Percentiles rank a stretch among this genome's conserved stretches.
phyloP scores from a whole-genome alignment of 2,113 vertebrate genomes.

The Eidolon helvum region DNA sequence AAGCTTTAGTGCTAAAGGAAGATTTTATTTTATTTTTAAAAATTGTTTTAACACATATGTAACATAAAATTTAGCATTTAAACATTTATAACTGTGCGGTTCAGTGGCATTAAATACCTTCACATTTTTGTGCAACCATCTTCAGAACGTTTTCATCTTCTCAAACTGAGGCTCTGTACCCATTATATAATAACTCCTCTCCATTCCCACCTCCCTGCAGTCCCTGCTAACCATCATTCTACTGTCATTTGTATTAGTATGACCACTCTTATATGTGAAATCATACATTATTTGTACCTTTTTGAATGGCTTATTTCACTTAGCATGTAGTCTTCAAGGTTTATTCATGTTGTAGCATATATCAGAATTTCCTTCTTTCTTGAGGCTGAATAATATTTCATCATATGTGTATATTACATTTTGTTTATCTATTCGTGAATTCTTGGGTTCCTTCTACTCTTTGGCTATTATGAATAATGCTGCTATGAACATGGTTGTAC shows the following conservation, averaged over 20 bases:
- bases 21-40: background rate
- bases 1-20: background rate
- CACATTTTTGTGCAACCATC: background rate
- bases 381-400: background rate
- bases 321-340: background rate
- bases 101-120: background rate
- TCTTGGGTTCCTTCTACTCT: background rate
- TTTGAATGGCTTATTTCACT: background rate
- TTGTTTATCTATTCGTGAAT: background rate
- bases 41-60: background rate
- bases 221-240: background rate
- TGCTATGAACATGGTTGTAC: background rate
- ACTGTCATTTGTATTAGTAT: background rate
- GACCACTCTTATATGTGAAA: background rate
- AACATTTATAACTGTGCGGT: background rate
- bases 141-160: background rate
- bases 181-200: background rate
- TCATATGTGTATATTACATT: background rate
- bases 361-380: background rate
- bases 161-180: background rate
- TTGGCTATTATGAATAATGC: background rate
- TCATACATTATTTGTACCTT: background rate
- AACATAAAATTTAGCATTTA: background rate
- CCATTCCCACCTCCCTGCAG: rapidly evolving
- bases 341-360: background rate